A percentile compares a stretch with the other conserved stretches of the same genome.
Conservation (phyloP, 2,888 invertebrate species). For the Troides aeacus region DNA sequence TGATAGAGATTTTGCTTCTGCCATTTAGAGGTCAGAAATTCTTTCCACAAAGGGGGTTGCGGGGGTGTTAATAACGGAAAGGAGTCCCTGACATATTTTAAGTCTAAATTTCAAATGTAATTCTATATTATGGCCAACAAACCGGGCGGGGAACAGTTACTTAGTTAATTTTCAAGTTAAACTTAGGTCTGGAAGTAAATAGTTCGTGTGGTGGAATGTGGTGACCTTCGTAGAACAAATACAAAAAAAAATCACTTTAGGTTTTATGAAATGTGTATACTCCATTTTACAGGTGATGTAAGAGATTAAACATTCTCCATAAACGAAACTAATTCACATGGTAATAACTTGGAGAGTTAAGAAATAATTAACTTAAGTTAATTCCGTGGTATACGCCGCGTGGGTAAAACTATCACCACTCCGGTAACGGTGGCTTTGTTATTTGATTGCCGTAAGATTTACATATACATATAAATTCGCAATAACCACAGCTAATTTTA, state of each 20-base stretch:
- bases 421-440: constrained; percentile 5
- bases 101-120: too few species aligned
- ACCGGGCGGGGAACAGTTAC: too few species aligned
- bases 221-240: too few species aligned
- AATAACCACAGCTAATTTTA: constrained; percentile 2
- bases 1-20: too few species aligned
- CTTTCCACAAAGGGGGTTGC: too few species aligned
- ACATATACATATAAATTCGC: constrained; percentile 10
- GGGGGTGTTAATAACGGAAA: too few species aligned
- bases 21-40: too few species aligned
- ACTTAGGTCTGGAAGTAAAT: too few species aligned
- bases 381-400: constrained; percentile 1
- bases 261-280: neutral
- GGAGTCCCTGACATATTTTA: too few species aligned
- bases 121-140: too few species aligned
- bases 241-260: neutral
- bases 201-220: too few species aligned
- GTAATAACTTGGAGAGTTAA: neutral
- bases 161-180: too few species aligned
- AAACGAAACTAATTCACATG: neutral
- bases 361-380: neutral
- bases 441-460: constrained; percentile 11
- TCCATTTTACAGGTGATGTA: neutral
- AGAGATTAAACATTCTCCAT: neutral
- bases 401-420: constrained; percentile 11